These are phyloP conservation scores for Epirrita christyi DNA, from an alignment of 2,888 invertebrate genomes.

Conservation along the genomic window DNA sequence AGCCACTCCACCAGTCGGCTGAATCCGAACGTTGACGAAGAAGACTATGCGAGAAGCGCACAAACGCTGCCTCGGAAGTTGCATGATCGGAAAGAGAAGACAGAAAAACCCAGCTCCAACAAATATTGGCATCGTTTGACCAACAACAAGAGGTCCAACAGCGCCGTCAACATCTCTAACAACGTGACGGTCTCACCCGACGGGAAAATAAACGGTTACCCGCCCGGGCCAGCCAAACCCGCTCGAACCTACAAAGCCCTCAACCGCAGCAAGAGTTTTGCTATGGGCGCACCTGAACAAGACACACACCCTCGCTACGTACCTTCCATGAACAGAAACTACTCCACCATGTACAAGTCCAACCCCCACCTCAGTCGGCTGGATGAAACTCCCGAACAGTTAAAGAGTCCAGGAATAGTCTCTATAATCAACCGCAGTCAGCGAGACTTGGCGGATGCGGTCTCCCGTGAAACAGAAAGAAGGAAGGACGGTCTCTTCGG, in stretches of 20 bases:
- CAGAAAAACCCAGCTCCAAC: constrained; percentile 73
- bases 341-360: constrained; percentile 89
- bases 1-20: constrained; percentile 92
- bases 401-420: constrained; percentile 94
- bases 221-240: constrained; percentile 90
- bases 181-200: constrained; percentile 65
- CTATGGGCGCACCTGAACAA: constrained; percentile 88
- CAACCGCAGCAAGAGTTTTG: constrained; percentile 93
- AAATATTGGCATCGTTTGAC: constrained; percentile 81
- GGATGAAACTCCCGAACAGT: constrained; percentile 88
- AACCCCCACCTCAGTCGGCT: constrained; percentile 90
- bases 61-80: constrained; percentile 91
- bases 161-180: constrained; percentile 87
- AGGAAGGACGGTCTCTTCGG: constrained; percentile 82
- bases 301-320: constrained; percentile 78
- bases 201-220: constrained; percentile 74
- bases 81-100: constrained; percentile 79
- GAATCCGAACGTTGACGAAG: constrained; percentile 82
- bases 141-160: constrained; percentile 83
- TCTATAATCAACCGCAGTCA: constrained; percentile 94
- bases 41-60: constrained; percentile 85
- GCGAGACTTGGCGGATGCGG: constrained; percentile 89
- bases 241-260: constrained; percentile 91
- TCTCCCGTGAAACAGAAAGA: constrained; percentile 79
- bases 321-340: constrained; percentile 76